phyloP scores from a whole-genome alignment of 2,888 invertebrate genomes.

The Papilio demoleus region DNA sequence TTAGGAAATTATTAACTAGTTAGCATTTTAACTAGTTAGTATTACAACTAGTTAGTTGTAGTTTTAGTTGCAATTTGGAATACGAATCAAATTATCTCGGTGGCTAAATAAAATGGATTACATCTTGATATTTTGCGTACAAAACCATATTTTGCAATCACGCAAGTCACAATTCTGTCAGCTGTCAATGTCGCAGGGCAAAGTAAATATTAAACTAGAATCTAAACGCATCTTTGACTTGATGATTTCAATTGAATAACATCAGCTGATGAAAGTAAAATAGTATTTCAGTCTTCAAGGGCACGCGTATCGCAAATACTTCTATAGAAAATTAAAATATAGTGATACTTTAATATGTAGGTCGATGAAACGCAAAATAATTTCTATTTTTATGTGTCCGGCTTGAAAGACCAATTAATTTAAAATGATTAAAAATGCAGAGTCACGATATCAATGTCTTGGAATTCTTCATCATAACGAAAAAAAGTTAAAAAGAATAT shows the following conservation, averaged over 20 bases:
- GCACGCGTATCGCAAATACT: background rate
- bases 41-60: no score
- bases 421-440: no score
- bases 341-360: background rate
- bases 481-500: no score
- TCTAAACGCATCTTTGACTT: background rate
- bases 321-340: background rate
- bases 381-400: background rate
- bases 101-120: no score
- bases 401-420: background rate
- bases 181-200: background rate
- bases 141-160: background rate
- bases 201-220: conserved; percentile 12
- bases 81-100: no score
- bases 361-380: background rate
- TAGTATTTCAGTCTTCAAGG: conserved; percentile 29
- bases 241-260: conserved; percentile 21
- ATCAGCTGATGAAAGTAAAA: conserved; percentile 28
- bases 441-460: no score
- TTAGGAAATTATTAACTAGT: no score
- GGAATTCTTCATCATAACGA: no score
- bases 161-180: background rate
- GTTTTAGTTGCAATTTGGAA: no score
- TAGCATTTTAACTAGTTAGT: no score
- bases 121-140: background rate